These are phyloP conservation scores for Pseudococcus viburni DNA, from an alignment of 2,888 invertebrate genomes.

Conservation along the genomic window DNA sequence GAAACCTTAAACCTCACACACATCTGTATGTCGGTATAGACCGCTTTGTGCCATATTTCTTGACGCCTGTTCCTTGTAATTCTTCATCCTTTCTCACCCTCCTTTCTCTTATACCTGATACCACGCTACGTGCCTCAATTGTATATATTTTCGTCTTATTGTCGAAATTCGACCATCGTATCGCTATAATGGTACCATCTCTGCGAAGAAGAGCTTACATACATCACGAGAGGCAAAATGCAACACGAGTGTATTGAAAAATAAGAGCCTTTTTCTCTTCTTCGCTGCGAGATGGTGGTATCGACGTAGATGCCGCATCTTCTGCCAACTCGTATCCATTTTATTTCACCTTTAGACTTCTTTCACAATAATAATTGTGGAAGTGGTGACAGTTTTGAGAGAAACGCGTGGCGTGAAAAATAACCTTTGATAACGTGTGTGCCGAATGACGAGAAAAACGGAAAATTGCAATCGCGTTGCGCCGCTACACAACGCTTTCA, in stretches of 20 bases:
- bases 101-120: too few relatives aligned
- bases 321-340: not conserved
- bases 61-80: not conserved
- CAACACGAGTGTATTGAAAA: not conserved
- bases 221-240: not conserved
- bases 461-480: not conserved
- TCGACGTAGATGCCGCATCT: not conserved
- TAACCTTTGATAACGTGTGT: constrained; percentile 17
- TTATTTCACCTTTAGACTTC: not conserved
- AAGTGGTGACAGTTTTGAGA: not conserved
- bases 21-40: too few relatives aligned
- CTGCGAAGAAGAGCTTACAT: not conserved
- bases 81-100: not conserved
- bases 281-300: too few relatives aligned
- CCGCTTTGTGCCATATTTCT: not conserved
- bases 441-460: not conserved
- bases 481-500: not conserved
- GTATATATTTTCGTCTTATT: not conserved
- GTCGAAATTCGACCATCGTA: not conserved
- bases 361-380: not conserved
- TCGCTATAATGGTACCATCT: not conserved
- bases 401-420: not conserved
- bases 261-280: too few relatives aligned
- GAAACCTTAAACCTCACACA: too few relatives aligned
- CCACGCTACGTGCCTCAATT: not conserved